Evolutionary conservation across 2,113 vertebrate genomes (phyloP), one percentile per base, ranked within the genome.

Genomic region (Hipposideros armiger): DNA sequence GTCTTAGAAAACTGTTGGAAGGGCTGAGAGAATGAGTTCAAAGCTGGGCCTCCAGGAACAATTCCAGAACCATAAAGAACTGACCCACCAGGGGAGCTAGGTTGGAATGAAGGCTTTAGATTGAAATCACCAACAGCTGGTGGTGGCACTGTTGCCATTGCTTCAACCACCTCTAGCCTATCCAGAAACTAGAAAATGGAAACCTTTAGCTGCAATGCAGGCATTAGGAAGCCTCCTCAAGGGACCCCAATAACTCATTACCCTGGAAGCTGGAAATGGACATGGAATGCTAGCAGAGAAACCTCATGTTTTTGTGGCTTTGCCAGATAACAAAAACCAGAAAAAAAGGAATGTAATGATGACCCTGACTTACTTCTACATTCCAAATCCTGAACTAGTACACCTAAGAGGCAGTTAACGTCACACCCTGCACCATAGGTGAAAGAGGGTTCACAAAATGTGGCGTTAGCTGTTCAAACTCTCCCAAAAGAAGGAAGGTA

Each of bases 181-280:
- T 6, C 52, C 72, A 82, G 58, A 90, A 58, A 8, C 24, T 66
- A 50, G 22, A 28, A 87, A 69, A 10, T 28, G 4, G 20, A 30
- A 5, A 8, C 36, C 7, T 1, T 30, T 1, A 30, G 42, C 15
- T 74, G 28, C 11, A 24, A 40, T 7, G 15, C 4, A 45, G 36
- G 24, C 26, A 47, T 56, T 22, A 90, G 26, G 62, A 90, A 88
- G 47, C 15, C 36, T 69, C n/a, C 40, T 5, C 36, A 32, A 77
- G 54, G 60, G 54, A 30, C 4, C 9, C 28, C 7, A 7, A 3
- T 4, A 4, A 4, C 20, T 24, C 1, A 1, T 56, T n/a, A 28
- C 36, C 24, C 30, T 76, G 14, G 15, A 58, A 50, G 19, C 19
- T 88, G 4, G 52, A 88, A 32, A 42, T 19, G 19, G 17, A 50